Conservation (phyloP, 2,113 vertebrate genomes). For the Platichthys flesus region DNA sequence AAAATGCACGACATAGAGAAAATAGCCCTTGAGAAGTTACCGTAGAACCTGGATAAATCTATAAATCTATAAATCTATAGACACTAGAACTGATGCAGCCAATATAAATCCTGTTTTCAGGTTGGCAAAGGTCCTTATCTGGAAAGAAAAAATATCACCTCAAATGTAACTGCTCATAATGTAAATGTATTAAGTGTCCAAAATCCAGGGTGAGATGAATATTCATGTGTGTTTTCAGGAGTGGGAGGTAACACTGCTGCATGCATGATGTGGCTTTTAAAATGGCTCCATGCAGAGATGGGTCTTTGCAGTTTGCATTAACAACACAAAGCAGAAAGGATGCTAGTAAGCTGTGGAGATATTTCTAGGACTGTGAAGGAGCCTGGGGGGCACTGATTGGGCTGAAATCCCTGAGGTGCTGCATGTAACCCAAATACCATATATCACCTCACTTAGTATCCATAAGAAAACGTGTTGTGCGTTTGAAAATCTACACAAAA, state of each 20-base stretch:
- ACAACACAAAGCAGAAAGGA: background rate
- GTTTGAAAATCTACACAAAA: slow-evolving; percentile 1
- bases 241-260: slow-evolving; percentile 29
- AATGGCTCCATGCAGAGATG: slow-evolving; percentile 8
- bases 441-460: slow-evolving; percentile 12
- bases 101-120: background rate
- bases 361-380: slow-evolving; percentile 47
- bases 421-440: slow-evolving; percentile 69
- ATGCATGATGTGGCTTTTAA: slow-evolving; percentile 14
- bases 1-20: background rate
- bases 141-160: background rate
- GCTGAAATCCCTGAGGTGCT: slow-evolving; percentile 53
- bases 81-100: background rate
- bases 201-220: slow-evolving; percentile 35
- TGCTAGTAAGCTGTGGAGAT: slow-evolving; percentile 13
- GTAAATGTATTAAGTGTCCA: slow-evolving; percentile 19
- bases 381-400: slow-evolving; percentile 33
- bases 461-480: slow-evolving; percentile 10
- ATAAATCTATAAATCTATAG: background rate
- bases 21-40: background rate
- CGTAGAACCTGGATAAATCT: background rate
- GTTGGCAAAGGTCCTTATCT: background rate
- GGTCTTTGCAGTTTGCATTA: slow-evolving; percentile 16
- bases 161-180: slow-evolving; percentile 17
- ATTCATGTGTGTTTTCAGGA: slow-evolving; percentile 32